A percentile compares a stretch with the other conserved stretches of the same genome.
phyloP scores from a whole-genome alignment of 1,140 invertebrate species.

The Atta colombica region DNA sequence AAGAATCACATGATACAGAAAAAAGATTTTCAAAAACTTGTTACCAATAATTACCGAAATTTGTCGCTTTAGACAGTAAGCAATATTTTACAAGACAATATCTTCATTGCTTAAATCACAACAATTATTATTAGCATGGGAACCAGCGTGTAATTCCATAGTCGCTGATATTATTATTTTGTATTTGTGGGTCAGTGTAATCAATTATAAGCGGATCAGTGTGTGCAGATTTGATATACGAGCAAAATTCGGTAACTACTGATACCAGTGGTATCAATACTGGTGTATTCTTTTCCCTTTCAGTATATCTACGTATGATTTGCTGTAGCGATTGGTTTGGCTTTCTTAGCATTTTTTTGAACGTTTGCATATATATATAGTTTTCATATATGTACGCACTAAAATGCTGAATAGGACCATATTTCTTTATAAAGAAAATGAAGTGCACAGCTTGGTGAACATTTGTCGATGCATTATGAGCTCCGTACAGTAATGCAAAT shows the following conservation, averaged over 20 bases:
- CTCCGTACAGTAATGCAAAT: slow-evolving; percentile 4
- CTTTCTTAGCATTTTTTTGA: slow-evolving; percentile 1
- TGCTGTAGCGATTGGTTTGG: neutral
- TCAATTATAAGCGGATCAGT: neutral
- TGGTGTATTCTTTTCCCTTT: slow-evolving; percentile 1
- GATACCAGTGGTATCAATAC: neutral
- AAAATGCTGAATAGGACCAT: slow-evolving; percentile 9
- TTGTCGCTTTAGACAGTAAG: neutral
- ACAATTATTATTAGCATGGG: neutral
- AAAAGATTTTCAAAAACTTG: neutral
- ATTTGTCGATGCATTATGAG: slow-evolving; percentile 3
- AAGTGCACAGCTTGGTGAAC: slow-evolving; percentile 15
- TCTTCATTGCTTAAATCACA: neutral
- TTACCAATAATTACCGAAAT: slow-evolving; percentile 5
- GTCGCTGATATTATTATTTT: slow-evolving; percentile 1
- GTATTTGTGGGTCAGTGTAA: slow-evolving; percentile 6
- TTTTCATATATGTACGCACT: slow-evolving; percentile 9
- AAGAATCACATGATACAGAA: neutral
- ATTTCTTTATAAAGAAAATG: slow-evolving; percentile 6
- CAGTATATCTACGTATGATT: slow-evolving; percentile 11
- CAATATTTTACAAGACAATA: slow-evolving; percentile 2
- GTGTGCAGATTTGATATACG: neutral
- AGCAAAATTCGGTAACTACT: neutral
- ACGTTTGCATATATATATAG: neutral
- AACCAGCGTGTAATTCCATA: slow-evolving; percentile 1